A percentile compares a stretch with the other conserved stretches of the same genome.
Evolutionary conservation across 2,888 invertebrate species (phyloP).

Genomic region (Holacanthella duospinosa): DNA sequence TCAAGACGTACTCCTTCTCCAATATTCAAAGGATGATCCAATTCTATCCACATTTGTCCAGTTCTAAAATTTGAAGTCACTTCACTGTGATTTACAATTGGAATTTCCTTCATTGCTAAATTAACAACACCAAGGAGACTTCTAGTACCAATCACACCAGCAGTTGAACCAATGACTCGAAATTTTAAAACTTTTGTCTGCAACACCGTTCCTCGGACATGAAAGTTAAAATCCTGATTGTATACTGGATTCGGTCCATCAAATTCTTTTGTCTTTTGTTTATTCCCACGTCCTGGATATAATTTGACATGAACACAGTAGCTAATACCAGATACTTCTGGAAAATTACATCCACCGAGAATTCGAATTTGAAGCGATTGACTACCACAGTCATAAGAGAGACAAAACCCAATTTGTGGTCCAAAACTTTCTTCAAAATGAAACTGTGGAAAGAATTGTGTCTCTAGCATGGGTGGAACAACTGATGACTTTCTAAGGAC

Average conservation of each 20-base stretch:
- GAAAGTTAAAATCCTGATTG: slow-evolving; percentile 35
- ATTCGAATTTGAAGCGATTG: slow-evolving; percentile 31
- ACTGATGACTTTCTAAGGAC: not conserved
- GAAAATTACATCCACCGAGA: slow-evolving; percentile 32
- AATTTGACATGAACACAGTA: slow-evolving; percentile 33
- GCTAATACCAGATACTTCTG: slow-evolving; percentile 12
- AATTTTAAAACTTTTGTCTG: slow-evolving; percentile 33
- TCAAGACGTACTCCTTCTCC: slow-evolving; percentile 32
- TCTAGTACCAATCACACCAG: slow-evolving; percentile 11
- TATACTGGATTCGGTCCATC: slow-evolving; percentile 27
- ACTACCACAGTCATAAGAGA: slow-evolving; percentile 26
- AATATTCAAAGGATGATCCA: slow-evolving; percentile 28
- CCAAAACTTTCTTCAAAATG: slow-evolving; percentile 20
- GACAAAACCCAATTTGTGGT: slow-evolving; percentile 30
- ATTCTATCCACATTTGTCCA: slow-evolving; percentile 28
- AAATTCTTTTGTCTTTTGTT: slow-evolving; percentile 31
- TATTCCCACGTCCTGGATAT: slow-evolving; percentile 31
- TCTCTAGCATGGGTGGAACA: slow-evolving; percentile 19
- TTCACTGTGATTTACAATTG: slow-evolving; percentile 20
- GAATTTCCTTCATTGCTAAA: slow-evolving; percentile 32
- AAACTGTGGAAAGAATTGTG: slow-evolving; percentile 34
- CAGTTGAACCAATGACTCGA: slow-evolving; percentile 21
- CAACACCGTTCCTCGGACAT: slow-evolving; percentile 27
- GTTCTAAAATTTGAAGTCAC: slow-evolving; percentile 25
- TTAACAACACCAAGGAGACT: slow-evolving; percentile 32